Evolutionary conservation across 2,888 invertebrate species (phyloP).

Genomic region (Tachina lurida): DNA sequence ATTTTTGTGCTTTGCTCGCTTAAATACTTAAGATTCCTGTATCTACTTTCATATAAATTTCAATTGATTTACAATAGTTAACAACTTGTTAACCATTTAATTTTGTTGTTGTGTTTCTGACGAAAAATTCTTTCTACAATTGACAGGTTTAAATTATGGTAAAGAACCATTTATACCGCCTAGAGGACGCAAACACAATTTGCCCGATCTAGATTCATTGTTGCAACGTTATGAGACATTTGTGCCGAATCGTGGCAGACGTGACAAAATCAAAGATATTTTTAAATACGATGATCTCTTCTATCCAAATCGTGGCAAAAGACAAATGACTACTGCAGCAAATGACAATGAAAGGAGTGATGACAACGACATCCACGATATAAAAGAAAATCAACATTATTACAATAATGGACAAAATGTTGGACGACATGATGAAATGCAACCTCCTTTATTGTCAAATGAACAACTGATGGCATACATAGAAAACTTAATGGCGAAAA

Average conservation of each 20-base stretch:
- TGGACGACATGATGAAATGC: slow-evolving; percentile 49
- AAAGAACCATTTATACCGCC: slow-evolving; percentile 81
- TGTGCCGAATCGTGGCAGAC: slow-evolving; percentile 82
- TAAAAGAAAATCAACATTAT: slow-evolving; percentile 36
- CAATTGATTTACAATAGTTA: slow-evolving; percentile 32
- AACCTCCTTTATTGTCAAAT: slow-evolving; percentile 60
- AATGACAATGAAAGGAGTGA: slow-evolving; percentile 46
- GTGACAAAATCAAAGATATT: slow-evolving; percentile 81
- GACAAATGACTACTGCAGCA: slow-evolving; percentile 70
- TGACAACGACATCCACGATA: slow-evolving; percentile 36
- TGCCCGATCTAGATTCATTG: slow-evolving; percentile 77
- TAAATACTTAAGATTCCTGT: slow-evolving; percentile 22
- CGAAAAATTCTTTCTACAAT: slow-evolving; percentile 5
- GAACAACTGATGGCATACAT: slow-evolving; percentile 58
- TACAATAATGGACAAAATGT: slow-evolving; percentile 36
- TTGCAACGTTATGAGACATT: slow-evolving; percentile 80
- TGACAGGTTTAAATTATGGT: slow-evolving; percentile 69
- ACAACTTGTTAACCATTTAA: slow-evolving; percentile 36
- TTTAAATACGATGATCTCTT: slow-evolving; percentile 82
- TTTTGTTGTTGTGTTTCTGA: slow-evolving; percentile 45
- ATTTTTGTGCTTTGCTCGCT: slow-evolving; percentile 20
- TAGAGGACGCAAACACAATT: slow-evolving; percentile 80
- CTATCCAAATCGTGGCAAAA: slow-evolving; percentile 82
- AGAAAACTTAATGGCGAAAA: slow-evolving; percentile 70
- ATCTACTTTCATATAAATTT: slow-evolving; percentile 54